Base-by-base conservation (phyloP, 2,113 vertebrate species). In the Antennarius striatus region DNA sequence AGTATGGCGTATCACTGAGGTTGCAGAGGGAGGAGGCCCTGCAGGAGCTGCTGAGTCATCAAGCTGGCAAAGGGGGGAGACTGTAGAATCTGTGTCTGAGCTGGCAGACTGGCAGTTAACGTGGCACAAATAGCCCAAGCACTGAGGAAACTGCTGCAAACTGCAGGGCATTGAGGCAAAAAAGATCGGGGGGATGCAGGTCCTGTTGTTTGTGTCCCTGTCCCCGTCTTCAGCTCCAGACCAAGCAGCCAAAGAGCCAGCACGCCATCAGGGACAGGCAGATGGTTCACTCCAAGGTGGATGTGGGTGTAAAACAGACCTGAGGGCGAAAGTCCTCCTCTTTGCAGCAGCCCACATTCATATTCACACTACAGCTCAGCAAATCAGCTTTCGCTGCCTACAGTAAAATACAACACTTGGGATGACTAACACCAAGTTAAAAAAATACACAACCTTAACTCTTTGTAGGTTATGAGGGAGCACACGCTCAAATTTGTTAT, bases 41-140 rank as follows among this genome's bases (percentile, higher is more conserved):
- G 88, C 87, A 88, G 86, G 86, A 89, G 86, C 59, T 90, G 87
- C 89, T 87, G 90, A 91, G 87, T 91, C 90, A 91, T 88, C 86
- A 83, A 56, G 80, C 87, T 86, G 82, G 78, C 80, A 82, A 72
- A 80, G 70, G 79, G 80, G 75, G 75, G 83, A 91, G 87, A 90
- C 82, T 56, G 84, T 82, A 85, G 85, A 88, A 89, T 88, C 77
- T 89, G 83, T 81, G 90, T 90, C 83, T 88, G 89, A 88, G 88
- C 89, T 88, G 86, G 86, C 85, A 86, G 87, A 63, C 87, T 87
- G 89, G 90, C 88, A 77, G 88, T 88, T 88, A 80, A 85, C 85
- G 81, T 82, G 84, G 89, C 86, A 83, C 89, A 90, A 86, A 90
- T 81, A 88, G 85, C 81, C 80, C 4, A n/a, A 59, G 68, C 77